Conservation (phyloP, 2,113 vertebrate genomes). For the Lepisosteus oculatus region DNA sequence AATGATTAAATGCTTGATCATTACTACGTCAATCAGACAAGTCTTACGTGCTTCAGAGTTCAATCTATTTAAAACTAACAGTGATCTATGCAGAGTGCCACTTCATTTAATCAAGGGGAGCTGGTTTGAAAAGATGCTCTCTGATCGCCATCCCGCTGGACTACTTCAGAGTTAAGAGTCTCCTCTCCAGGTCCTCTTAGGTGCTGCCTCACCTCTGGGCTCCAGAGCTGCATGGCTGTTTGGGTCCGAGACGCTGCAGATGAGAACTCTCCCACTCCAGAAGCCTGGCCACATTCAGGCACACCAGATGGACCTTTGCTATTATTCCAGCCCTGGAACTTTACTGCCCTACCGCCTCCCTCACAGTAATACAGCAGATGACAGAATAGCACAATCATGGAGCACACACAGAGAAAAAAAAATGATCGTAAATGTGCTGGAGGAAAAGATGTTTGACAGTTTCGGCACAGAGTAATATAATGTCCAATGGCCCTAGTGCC, state of each 20-base stretch:
- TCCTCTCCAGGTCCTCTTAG: neutral
- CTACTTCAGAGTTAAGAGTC: neutral
- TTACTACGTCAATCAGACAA: too few species aligned
- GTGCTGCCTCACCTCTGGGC: conserved; percentile 12
- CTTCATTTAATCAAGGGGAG: too few species aligned
- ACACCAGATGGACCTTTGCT: conserved; percentile 48
- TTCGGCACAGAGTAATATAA: neutral
- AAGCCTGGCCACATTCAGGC: conserved; percentile 14
- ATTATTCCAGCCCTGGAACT: conserved; percentile 41
- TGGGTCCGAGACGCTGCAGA: conserved; percentile 11
- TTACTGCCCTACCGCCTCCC: conserved; percentile 30
- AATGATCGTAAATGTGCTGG: neutral
- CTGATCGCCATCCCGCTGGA: too few species aligned
- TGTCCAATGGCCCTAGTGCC: neutral
- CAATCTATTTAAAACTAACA: too few species aligned
- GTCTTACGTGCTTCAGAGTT: too few species aligned
- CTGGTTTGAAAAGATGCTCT: too few species aligned
- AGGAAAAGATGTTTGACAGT: neutral
- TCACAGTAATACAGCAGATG: conserved; percentile 50
- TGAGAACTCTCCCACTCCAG: conserved; percentile 3
- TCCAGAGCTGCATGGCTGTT: neutral
- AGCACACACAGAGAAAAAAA: conserved; percentile 20
- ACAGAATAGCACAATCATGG: conserved; percentile 42
- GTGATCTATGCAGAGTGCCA: too few species aligned
- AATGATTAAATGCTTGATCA: too few species aligned